Evolutionary conservation across 2,113 vertebrate genomes (phyloP).

Genomic region (Sturnira hondurensis): DNA sequence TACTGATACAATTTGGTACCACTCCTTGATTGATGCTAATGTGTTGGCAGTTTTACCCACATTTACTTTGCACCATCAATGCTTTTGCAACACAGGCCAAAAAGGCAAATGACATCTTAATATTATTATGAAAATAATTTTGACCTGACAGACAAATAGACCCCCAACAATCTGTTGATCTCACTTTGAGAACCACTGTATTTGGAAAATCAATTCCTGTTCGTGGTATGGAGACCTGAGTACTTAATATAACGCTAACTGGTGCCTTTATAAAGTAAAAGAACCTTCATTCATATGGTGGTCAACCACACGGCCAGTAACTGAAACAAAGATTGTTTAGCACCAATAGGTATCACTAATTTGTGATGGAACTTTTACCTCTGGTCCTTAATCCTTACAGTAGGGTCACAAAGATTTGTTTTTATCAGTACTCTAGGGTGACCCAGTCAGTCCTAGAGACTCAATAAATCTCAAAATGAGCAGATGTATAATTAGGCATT

Average conservation of each 20-base stretch:
- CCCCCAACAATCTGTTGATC: neutral
- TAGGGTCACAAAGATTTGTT: neutral
- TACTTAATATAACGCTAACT: neutral
- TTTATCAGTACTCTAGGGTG: neutral
- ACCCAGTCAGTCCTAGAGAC: neutral
- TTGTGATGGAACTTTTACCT: neutral
- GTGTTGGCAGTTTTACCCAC: neutral
- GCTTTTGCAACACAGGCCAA: neutral
- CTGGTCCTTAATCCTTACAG: neutral
- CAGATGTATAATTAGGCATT: neutral
- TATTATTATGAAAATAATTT: constrained; percentile 25
- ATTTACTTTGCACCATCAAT: neutral
- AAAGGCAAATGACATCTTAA: neutral
- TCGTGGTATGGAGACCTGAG: neutral
- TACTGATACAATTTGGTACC: neutral
- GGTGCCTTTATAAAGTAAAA: neutral
- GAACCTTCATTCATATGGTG: neutral
- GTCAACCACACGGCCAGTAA: neutral
- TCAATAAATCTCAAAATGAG: constrained; percentile 26
- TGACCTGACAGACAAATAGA: neutral
- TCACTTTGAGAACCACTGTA: neutral
- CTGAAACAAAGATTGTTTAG: neutral
- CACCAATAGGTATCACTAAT: neutral
- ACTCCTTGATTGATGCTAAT: neutral
- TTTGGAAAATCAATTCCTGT: neutral